A percentile compares a stretch with the other conserved stretches of the same genome.
Conservation (phyloP, 1,140 invertebrate species). For the Chrysoperla carnea region DNA sequence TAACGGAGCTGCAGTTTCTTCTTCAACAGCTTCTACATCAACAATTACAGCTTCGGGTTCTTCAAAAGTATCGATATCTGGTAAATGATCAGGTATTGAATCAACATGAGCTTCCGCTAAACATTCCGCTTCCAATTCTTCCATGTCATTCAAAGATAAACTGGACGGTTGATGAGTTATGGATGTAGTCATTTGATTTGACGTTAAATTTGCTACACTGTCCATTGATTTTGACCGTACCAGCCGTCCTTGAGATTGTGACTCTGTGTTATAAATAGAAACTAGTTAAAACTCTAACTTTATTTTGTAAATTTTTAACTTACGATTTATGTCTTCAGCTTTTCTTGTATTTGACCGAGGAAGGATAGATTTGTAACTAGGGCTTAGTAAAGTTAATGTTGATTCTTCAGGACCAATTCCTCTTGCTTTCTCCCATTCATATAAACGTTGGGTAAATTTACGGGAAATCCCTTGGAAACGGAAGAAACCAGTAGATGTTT, state of each 20-base stretch:
- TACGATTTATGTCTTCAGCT: slow-evolving; percentile 10
- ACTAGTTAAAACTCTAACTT: neutral
- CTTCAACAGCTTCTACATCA: slow-evolving; percentile 47
- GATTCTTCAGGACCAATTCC: slow-evolving; percentile 65
- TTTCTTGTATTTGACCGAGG: slow-evolving; percentile 11
- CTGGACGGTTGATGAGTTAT: slow-evolving; percentile 46
- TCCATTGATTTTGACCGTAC: slow-evolving; percentile 52
- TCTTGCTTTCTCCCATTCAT: slow-evolving; percentile 76
- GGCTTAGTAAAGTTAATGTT: slow-evolving; percentile 55
- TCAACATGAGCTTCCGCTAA: slow-evolving; percentile 14
- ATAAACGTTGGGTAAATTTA: slow-evolving; percentile 73
- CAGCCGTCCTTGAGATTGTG: slow-evolving; percentile 10
- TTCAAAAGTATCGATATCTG: slow-evolving; percentile 4
- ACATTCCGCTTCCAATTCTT: slow-evolving; percentile 33
- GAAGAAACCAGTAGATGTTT: slow-evolving; percentile 63
- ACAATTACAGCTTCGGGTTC: slow-evolving; percentile 44
- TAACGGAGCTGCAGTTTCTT: slow-evolving; percentile 44
- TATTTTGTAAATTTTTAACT: no score
- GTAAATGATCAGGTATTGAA: slow-evolving; percentile 14
- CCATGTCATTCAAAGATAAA: slow-evolving; percentile 48
- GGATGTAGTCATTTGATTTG: slow-evolving; percentile 10
- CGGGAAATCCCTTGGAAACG: slow-evolving; percentile 71
- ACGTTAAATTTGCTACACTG: slow-evolving; percentile 29
- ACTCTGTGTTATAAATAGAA: slow-evolving; percentile 1
- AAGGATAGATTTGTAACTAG: slow-evolving; percentile 27